These are phyloP conservation scores for Entomyzon cyanotis DNA, from an alignment of 2,113 vertebrate species.

Conservation along the genomic window DNA sequence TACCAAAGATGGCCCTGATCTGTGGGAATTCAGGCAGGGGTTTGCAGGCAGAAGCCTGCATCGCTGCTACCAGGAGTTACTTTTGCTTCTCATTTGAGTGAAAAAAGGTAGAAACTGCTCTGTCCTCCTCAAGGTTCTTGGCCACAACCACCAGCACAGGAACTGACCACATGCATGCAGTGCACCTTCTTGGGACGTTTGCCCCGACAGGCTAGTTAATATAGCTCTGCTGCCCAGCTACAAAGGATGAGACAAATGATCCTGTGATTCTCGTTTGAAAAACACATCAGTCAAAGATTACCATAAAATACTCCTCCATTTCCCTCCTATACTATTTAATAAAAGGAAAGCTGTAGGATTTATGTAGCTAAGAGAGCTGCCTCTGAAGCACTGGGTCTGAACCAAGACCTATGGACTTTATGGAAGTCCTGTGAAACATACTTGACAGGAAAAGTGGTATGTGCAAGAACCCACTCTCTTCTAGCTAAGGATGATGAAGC, in stretches of 20 bases:
- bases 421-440: not conserved
- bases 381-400: not conserved
- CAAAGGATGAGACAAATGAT: not conserved
- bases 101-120: not conserved
- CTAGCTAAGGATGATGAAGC: not conserved
- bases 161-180: rapidly evolving
- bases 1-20: not conserved
- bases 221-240: not conserved
- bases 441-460: not conserved
- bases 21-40: not conserved
- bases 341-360: not conserved
- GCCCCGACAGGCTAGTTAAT: not conserved
- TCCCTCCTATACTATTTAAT: not conserved
- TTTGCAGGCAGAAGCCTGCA: not conserved
- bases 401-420: not conserved
- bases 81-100: not conserved
- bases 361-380: not conserved
- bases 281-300: not conserved
- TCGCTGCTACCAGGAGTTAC: not conserved
- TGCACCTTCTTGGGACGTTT: not conserved
- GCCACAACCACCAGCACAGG: not conserved
- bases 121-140: not conserved
- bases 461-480: not conserved
- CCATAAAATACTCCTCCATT: not conserved
- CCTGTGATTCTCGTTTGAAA: not conserved